These are phyloP conservation scores for Telmatochromis sp. DNA, from an alignment of 2,113 vertebrate genomes.

Conservation along the genomic window DNA sequence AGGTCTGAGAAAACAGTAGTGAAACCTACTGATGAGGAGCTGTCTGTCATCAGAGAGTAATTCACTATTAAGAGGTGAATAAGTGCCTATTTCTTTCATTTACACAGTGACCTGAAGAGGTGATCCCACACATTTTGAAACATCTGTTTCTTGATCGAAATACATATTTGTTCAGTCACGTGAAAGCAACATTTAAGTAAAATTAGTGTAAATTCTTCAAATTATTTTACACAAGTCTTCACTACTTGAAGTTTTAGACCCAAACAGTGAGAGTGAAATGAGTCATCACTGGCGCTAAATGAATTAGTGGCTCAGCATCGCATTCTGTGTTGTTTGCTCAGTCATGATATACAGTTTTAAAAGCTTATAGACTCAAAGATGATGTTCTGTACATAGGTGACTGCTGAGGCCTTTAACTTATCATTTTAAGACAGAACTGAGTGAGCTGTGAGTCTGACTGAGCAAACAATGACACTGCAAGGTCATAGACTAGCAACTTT, in stretches of 20 bases:
- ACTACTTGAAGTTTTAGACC: background rate
- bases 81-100: background rate
- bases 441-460: background rate
- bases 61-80: slow-evolving; percentile 30
- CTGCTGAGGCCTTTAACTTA: background rate
- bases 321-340: background rate
- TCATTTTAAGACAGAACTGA: background rate
- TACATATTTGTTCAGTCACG: background rate
- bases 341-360: background rate
- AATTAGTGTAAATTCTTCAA: background rate
- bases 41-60: background rate
- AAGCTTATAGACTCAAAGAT: background rate
- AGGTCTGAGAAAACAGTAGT: background rate
- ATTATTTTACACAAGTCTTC: background rate
- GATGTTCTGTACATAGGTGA: background rate
- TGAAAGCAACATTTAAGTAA: background rate
- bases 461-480: background rate
- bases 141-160: background rate
- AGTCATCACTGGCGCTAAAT: background rate
- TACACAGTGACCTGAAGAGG: background rate
- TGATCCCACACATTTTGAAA: background rate
- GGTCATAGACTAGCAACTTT: background rate
- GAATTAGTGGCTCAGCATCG: background rate
- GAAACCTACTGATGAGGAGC: background rate
- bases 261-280: background rate